Evolutionary conservation across 2,797 vertebrate species (phyloP).

Genomic region (Neopelma chrysocephalum): DNA sequence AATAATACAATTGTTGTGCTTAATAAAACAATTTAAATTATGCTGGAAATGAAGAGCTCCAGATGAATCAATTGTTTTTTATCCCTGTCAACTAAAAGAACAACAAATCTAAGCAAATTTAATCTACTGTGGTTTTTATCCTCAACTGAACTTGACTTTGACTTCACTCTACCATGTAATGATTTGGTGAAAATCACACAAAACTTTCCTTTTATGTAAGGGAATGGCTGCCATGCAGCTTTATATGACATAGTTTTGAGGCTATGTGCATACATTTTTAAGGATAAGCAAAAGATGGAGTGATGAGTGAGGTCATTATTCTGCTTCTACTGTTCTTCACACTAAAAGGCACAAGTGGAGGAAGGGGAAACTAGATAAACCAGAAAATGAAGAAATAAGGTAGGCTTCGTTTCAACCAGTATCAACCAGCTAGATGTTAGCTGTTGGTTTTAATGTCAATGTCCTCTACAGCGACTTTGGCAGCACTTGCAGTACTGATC

Average conservation of each 20-base stretch:
- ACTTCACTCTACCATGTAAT: neutral
- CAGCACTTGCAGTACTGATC: neutral
- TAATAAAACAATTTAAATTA: neutral
- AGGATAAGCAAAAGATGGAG: neutral
- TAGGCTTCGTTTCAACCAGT: neutral
- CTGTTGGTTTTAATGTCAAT: neutral
- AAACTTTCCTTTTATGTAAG: neutral
- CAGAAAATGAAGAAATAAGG: neutral
- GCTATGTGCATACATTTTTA: neutral
- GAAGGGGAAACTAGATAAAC: neutral
- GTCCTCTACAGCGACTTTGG: neutral
- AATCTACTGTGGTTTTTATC: neutral
- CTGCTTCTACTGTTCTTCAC: neutral
- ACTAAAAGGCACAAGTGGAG: neutral
- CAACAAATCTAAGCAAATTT: neutral
- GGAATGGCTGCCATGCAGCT: neutral
- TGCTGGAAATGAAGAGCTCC: neutral
- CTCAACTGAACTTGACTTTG: neutral
- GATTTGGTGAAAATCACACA: neutral
- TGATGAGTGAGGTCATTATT: neutral
- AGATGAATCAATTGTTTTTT: neutral
- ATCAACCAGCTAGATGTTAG: neutral
- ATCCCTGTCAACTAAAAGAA: neutral
- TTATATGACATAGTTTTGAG: neutral
- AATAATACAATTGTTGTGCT: neutral